Percentiles rank a stretch among this genome's conserved stretches.
phyloP scores from a whole-genome alignment of 2,113 vertebrate species.

The Arenaria interpres region DNA sequence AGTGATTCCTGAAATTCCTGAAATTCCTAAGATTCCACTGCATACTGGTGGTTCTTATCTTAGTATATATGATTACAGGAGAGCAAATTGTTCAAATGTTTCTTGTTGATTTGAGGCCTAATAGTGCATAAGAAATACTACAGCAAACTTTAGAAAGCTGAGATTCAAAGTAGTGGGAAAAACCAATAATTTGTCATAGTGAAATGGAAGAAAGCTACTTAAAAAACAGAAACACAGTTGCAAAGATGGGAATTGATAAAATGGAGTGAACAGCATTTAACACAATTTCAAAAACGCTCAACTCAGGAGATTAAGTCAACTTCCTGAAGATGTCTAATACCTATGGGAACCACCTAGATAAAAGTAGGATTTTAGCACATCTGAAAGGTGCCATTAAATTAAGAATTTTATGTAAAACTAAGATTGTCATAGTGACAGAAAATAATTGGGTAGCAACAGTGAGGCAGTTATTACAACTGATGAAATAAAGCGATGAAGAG shows the following conservation, averaged over 20 bases:
- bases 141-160: not conserved
- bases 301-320: not conserved
- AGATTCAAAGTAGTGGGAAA: not conserved
- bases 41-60: not conserved
- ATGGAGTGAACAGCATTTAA: not conserved
- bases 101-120: not conserved
- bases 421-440: not conserved
- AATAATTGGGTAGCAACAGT: not conserved
- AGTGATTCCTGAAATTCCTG: not conserved
- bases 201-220: not conserved
- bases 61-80: not conserved
- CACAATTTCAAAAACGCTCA: not conserved
- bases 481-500: not conserved
- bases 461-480: not conserved
- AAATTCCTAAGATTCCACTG: not conserved
- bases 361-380: not conserved
- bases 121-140: not conserved
- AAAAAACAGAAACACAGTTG: not conserved
- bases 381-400: not conserved
- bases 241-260: not conserved
- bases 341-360: not conserved
- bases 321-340: not conserved
- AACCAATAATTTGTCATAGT: not conserved
- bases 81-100: not conserved
- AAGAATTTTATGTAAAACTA: constrained; percentile 8